Evolutionary conservation across 2,888 invertebrate species (phyloP).

Genomic region (Spisula solida): DNA sequence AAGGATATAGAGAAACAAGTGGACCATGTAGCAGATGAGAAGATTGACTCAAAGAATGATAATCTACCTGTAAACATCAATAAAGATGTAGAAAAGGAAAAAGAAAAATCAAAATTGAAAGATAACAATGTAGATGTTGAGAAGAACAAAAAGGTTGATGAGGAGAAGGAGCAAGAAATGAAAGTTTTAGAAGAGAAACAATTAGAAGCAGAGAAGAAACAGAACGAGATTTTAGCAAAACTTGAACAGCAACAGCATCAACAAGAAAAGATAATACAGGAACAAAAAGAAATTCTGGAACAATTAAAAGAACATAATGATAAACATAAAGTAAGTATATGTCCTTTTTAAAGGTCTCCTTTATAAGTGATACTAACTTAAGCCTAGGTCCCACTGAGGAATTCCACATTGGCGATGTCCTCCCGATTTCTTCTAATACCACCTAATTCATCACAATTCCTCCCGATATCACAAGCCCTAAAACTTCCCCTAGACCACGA

Average conservation of each 20-base stretch:
- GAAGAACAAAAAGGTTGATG: constrained; percentile 25
- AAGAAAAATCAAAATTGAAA: constrained; percentile 1
- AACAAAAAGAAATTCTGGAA: constrained; percentile 84
- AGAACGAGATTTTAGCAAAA: constrained; percentile 74
- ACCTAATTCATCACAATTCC: too few relatives aligned
- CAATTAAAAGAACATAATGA: constrained; percentile 84
- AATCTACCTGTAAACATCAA: constrained; percentile 25
- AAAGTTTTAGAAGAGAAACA: constrained; percentile 70
- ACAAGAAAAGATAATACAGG: constrained; percentile 82
- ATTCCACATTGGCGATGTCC: too few relatives aligned
- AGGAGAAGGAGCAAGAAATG: constrained; percentile 60
- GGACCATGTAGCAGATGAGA: constrained; percentile 36
- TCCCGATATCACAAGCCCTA: too few relatives aligned
- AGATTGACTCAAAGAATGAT: constrained; percentile 11
- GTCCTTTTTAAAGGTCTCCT: too few relatives aligned
- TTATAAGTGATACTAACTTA: too few relatives aligned
- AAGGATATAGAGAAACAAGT: constrained; percentile 14
- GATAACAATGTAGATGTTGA: constrained; percentile 24
- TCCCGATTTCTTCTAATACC: too few relatives aligned
- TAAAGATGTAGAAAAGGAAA: constrained; percentile 25
- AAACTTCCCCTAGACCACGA: too few relatives aligned
- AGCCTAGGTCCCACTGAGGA: too few relatives aligned
- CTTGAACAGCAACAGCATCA: constrained; percentile 82
- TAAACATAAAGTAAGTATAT: constrained; percentile 71
- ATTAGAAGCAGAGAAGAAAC: constrained; percentile 64